Base-by-base conservation (phyloP, 2,797 vertebrate species). In the Pygocentrus nattereri region DNA sequence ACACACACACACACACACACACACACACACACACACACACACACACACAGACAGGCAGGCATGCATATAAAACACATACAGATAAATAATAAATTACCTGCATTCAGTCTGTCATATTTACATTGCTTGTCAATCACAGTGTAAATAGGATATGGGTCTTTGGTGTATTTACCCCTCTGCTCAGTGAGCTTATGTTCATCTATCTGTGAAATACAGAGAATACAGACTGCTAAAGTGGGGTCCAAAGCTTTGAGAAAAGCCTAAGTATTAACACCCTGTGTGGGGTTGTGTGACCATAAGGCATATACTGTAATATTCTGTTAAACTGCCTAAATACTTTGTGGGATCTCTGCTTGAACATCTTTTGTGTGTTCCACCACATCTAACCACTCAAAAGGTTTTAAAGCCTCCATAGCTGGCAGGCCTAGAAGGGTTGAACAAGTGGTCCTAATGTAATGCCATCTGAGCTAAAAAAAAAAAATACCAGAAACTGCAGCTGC, bases 91-190 rank as follows among this genome's bases (percentile, higher is more conserved):
- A n/a, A n/a, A n/a, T 21, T 73, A 84, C 78, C 83, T 74, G 19
- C 34, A 12, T 31, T 5, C 47, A n/a, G 47, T 23, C 10, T 31
- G 1, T 74, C 30, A 34, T 18, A 0, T 10, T 31, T 56, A 62
- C 61, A 52, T 21, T 76, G 34, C 4, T 65, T 65, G 50, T 82
- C 80, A 59, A 76, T 76, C 71, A 85, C 76, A 5, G 76, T 67
- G 58, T 72, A 85, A 54, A 85, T 79, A 56, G 83, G 83, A 85
- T 82, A 85, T 0, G 83, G 80, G 27, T 85, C 49, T 19, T 71
- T 64, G 58, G 30, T 67, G 38, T 75, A 64, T 21, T 49, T 25
- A 0, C 56, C 72, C 56, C 79, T 78, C 49, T 71, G 75, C 23
- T 78, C 25, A 23, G 69, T 52, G 21, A 81, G 30, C 23, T 12